Conservation (phyloP, 2,888 invertebrate species). For the Belgica antarctica region DNA sequence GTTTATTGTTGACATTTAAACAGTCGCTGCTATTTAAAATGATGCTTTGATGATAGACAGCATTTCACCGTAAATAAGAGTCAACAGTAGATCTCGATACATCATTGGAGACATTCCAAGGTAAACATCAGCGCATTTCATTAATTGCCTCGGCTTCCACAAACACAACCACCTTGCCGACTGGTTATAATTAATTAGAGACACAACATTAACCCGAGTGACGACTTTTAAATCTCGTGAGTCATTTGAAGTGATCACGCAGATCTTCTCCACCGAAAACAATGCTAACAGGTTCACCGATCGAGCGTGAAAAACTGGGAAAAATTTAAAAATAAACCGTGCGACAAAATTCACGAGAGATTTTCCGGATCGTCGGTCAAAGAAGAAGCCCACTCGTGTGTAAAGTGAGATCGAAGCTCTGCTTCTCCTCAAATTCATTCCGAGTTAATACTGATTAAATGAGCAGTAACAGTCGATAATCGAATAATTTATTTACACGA, state of each 20-base stretch:
- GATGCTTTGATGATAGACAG: background rate
- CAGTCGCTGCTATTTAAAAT: background rate
- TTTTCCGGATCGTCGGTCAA: background rate
- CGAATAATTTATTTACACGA: conserved; percentile 41
- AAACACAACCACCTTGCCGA: conserved; percentile 4
- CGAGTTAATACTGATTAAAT: conserved; percentile 43
- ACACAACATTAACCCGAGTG: background rate
- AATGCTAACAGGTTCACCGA: background rate
- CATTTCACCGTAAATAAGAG: background rate
- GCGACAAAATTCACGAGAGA: conserved; percentile 8
- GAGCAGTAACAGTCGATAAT: conserved; percentile 35
- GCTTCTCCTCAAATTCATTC: conserved; percentile 38
- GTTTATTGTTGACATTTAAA: background rate
- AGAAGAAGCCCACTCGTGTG: background rate
- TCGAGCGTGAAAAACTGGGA: background rate
- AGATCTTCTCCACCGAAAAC: background rate
- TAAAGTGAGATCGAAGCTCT: conserved; percentile 1
- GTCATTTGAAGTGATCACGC: background rate
- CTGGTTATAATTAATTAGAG: background rate
- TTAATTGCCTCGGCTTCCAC: conserved; percentile 8
- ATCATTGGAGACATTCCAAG: conserved; percentile 22
- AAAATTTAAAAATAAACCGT: conserved; percentile 17
- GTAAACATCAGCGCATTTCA: background rate
- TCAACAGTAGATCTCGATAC: background rate
- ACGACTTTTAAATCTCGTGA: background rate